These are phyloP conservation scores for Limanda limanda DNA, from an alignment of 2,113 vertebrate species.

Conservation along the genomic window DNA sequence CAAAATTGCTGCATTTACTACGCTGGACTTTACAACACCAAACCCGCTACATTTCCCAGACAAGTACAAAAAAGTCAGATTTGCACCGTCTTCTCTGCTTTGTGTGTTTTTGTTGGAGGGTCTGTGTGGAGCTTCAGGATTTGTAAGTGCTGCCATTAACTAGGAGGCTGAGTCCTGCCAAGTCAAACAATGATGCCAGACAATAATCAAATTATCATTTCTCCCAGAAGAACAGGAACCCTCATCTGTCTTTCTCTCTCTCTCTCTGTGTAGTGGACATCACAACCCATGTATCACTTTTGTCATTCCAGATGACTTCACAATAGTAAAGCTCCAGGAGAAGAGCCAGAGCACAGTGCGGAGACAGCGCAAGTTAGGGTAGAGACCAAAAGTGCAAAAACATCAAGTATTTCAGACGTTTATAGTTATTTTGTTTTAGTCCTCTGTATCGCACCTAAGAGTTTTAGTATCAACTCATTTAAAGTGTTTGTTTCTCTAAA, in stretches of 20 bases:
- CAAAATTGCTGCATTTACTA: conserved; percentile 15
- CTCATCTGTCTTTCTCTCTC: neutral
- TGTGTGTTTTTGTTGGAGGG: conserved; percentile 66
- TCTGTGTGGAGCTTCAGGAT: conserved; percentile 35
- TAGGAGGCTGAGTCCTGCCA: conserved; percentile 54
- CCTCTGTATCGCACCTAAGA: neutral
- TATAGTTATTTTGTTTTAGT: neutral
- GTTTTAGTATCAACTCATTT: neutral
- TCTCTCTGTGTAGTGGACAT: conserved; percentile 4
- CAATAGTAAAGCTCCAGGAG: conserved; percentile 10
- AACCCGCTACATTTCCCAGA: conserved; percentile 32
- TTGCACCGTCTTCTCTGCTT: conserved; percentile 38
- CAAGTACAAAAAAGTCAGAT: conserved; percentile 29
- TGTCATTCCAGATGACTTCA: conserved; percentile 37
- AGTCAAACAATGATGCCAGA: conserved; percentile 65
- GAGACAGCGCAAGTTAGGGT: neutral
- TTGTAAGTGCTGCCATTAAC: conserved; percentile 60
- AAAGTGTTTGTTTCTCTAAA: conserved; percentile 22
- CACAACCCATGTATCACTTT: conserved; percentile 25
- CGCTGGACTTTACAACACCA: conserved; percentile 18
- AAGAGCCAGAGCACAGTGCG: conserved; percentile 1
- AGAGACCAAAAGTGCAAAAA: neutral
- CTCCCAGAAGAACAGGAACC: conserved; percentile 25
- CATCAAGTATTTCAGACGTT: conserved; percentile 6
- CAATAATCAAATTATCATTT: conserved; percentile 65